Evolutionary conservation across 1,140 invertebrate species (phyloP), one percentile per base, ranked within the genome.

Genomic region (Trachelipus rathkii): DNA sequence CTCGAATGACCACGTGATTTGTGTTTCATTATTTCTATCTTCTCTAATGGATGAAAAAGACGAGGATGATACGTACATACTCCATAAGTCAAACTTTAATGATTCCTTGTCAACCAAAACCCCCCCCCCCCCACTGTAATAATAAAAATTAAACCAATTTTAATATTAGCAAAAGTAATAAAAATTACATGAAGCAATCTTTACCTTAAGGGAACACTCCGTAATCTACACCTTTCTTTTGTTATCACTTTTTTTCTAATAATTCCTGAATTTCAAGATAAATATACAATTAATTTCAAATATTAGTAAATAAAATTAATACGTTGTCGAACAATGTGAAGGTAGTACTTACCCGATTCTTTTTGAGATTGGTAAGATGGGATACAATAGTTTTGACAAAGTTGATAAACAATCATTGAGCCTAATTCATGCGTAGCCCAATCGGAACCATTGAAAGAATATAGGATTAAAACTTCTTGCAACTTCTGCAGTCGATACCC

Each of bases 351-450:
- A 60, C 50, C 50, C 19, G 50, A 60, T 19, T 60, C 50, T 60
- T 60, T 60, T 8, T 60, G 50, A 60, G 50, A 60, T 8, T 60
- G 50, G 50, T 60, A 8, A 8, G 50, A 60, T 60, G 50, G 50
- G 11, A 60, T 60, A 19, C 50, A 60, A 15, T 60, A 2, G 11
- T 15, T 60, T 60, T 60, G 50, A 19, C 50, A 60, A 60, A 60
- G 50, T 19, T 60, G 50, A 60, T 60, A 60, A 60, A 60, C 50
- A 4, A 60, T 60, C 50, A 60, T 60, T 13, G 50, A 60, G 50
- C 50, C 50, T 60, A 60, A 8, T 60, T 60, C 50, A 13, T 60
- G 11, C 8, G 50, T 60, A 19, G 50, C 50, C 50, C 50, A 60
- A 60, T 15, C 50, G 11, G 50, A 60, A 15, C 50, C 50, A 60